Base-by-base conservation (phyloP, 2,888 invertebrate species). In the Rhingia campestris region DNA sequence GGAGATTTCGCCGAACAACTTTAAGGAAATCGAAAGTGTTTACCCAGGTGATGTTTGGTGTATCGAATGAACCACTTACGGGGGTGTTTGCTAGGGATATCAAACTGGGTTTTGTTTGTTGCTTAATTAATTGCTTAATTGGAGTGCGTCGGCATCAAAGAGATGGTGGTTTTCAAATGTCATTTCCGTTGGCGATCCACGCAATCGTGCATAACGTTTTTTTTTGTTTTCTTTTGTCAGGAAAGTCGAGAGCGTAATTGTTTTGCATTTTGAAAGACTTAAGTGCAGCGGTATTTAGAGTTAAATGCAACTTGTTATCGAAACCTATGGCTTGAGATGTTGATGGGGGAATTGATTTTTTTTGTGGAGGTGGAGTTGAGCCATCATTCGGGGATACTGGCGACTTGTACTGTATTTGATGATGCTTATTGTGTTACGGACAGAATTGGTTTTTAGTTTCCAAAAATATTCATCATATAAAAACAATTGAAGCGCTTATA, bases 81-180 rank as follows among this genome's bases (percentile, higher is more conserved):
- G 54, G 72, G 81, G 76, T 81, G 81, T 59, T 66, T 47, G 56
- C 43, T 51, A 30, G 51, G 22, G 45, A 59, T 59, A 63, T 14
- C 4, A 22, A 30, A 10, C 30, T 49, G 6, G 10, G 9, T 32
- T 58, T 53, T 72, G 33, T 49, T 58, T 74, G 69, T 72, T 22
- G 1, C 22, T 22, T 49, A 67, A 54, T 77, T 82, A 82, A 82
- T 82, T 82, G 61, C 61, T 82, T 77, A 82, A 82, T 77, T 82
- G 72, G 51, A 67, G 54, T 77, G 81, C 72, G 81, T 77, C 67
- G 56, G 37, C 6, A 10, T 56, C 35, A 14, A 37, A 41, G 41
- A 33, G 2, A 22, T 22, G 22, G 22, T 22, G 47, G 37, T 66
- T 72, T 14, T 5, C 49, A 73, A 82, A 82, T 77, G 81, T 61